phyloP scores from a whole-genome alignment of 2,888 invertebrate species.

The Raillietiella orientalis region DNA sequence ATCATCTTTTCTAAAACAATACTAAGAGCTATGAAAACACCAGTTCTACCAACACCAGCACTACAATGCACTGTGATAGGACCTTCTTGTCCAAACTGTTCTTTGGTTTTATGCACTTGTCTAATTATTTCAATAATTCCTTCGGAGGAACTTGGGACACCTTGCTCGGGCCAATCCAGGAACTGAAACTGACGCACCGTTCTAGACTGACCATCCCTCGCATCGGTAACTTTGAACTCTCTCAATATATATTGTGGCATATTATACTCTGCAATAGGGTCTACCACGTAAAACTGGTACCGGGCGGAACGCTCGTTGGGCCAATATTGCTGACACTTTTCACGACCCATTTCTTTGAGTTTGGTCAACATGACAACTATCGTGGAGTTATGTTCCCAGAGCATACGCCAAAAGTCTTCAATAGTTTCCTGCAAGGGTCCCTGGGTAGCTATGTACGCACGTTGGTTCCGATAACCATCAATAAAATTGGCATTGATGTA shows the following conservation, averaged over 20 bases:
- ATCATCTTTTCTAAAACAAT: constrained; percentile 96
- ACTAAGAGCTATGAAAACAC: constrained; percentile 89
- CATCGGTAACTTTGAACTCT: constrained; percentile 97
- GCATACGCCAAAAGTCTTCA: constrained; percentile 97
- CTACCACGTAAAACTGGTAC: constrained; percentile 92
- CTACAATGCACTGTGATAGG: constrained; percentile 97
- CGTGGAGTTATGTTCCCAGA: constrained; percentile 98
- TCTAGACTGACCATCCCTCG: constrained; percentile 78
- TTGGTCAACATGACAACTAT: constrained; percentile 98
- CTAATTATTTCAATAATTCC: constrained; percentile 98
- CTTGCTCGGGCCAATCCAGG: constrained; percentile 79
- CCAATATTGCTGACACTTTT: constrained; percentile 99
- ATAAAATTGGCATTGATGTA: constrained; percentile 97
- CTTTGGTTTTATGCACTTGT: constrained; percentile 98
- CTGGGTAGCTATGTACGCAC: constrained; percentile 91
- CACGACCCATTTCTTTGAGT: constrained; percentile 87
- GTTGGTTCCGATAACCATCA: constrained; percentile 62
- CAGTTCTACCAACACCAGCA: constrained; percentile 91
- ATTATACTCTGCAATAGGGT: constrained; percentile 96
- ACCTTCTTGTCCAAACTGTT: constrained; percentile 96
- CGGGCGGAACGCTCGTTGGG: constrained; percentile 87
- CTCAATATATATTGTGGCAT: constrained; percentile 97
- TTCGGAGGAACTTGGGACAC: constrained; percentile 89
- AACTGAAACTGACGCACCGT: constrained; percentile 89
- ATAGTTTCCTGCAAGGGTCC: constrained; percentile 89